phyloP scores from a whole-genome alignment of 2,888 invertebrate species.

The Diachrysia chrysitis region DNA sequence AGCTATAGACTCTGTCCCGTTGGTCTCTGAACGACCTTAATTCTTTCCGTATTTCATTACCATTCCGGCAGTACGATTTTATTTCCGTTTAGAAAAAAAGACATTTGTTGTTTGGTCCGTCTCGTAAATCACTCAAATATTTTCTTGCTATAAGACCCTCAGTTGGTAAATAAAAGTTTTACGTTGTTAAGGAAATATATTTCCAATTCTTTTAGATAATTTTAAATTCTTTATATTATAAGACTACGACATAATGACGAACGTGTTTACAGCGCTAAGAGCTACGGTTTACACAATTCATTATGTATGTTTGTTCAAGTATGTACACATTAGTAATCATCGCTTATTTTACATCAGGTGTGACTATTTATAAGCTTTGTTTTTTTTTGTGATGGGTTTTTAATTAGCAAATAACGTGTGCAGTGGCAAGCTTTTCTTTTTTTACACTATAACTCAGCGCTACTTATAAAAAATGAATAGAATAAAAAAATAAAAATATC shows the following conservation, averaged over 20 bases:
- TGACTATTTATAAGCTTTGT: too few species aligned
- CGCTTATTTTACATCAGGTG: not conserved
- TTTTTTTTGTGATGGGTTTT: too few species aligned
- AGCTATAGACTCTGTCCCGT: constrained; percentile 12
- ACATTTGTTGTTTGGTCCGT: constrained; percentile 33
- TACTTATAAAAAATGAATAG: too few species aligned
- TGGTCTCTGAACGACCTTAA: constrained; percentile 6
- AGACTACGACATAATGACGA: not conserved
- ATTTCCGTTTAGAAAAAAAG: constrained; percentile 42
- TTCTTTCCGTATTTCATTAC: constrained; percentile 33
- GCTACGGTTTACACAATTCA: not conserved
- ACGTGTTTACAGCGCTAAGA: constrained; percentile 1
- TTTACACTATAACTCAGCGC: too few species aligned
- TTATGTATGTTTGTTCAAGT: not conserved
- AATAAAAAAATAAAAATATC: too few species aligned
- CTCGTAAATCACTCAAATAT: constrained; percentile 6
- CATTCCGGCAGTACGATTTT: constrained; percentile 26
- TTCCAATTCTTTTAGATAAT: too few species aligned
- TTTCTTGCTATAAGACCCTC: not conserved
- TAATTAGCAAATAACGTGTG: too few species aligned
- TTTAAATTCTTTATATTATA: too few species aligned
- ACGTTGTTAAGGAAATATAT: too few species aligned
- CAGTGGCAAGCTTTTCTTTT: too few species aligned
- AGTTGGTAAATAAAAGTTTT: not conserved
- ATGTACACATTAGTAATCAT: not conserved